Evolutionary conservation across 2,888 invertebrate genomes (phyloP), one percentile per base, ranked within the genome.

Genomic region (Acronicta alni): DNA sequence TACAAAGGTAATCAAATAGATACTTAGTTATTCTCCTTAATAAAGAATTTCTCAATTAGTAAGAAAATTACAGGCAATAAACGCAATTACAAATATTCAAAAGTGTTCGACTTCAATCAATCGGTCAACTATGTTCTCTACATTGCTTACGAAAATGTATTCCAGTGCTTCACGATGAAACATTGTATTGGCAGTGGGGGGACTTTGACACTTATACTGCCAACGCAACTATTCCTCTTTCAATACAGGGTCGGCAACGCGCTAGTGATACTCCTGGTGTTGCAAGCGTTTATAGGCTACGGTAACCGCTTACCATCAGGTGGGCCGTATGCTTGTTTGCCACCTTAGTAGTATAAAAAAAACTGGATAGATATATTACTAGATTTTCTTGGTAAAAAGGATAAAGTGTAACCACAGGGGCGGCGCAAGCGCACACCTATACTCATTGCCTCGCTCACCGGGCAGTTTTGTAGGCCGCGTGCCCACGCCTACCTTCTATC

Each of bases 1-100:
- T 98, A 63, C 97, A 98, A 92, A 97, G 98, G 98, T 97, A 91
- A 84, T 54, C 16, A 53, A 32, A n/a, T 26, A 26, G 7, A 30
- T 30, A 30, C 4, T 20, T 20, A 20, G 5, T 32, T 14, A 2
- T 32, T 32, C 32, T 2, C 14, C 2, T 12, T 30, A 30, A 35
- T n/a, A n/a, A 1, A n/a, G n/a, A n/a, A 35, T 30, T 30, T 30
- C 9, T 7, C 23, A 30, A 2, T 30, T 1, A 30, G 12, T 3
- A 30, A 0, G 12, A 10, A 1, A 35, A 35, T 6, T 1, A n/a
- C n/a, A 35, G n/a, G n/a, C 35, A n/a, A n/a, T 35, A 35, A 32
- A 6, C 4, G n/a, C 8, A 9, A n/a, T 26, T 9, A 23, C 14
- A 2, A n/a, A 3, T 6, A 44, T 12, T 26, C 16, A 9, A 10